Evolutionary conservation across 2,797 vertebrate genomes (phyloP), one percentile per base, ranked within the genome.

Genomic region (Vespertilio murinus): DNA sequence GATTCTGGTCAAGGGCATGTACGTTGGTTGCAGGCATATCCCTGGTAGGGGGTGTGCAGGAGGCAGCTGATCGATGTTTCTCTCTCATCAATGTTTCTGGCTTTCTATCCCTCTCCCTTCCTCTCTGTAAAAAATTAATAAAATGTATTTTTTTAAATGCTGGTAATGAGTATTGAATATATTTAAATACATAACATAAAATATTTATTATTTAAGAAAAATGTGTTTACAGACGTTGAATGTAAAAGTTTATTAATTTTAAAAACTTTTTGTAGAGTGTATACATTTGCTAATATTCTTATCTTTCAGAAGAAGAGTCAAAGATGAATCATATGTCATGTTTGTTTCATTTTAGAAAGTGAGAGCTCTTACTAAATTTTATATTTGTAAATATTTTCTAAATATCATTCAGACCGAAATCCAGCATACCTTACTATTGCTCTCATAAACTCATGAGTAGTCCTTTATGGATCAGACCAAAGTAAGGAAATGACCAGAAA

Each of bases 181-280:
- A 92, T 85, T 70, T 77, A 85, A 59, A 67, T 61, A 56, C 28
- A 42, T 80, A 93, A 78, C 20, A 74, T 13, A 65, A 90, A 73
- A 78, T 30, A 65, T 38, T 35, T 71, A 56, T 79, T 35, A 61
- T 88, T 80, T 61, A 61, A 52, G 25, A 71, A 74, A 30, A 89
- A 77, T 42, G 4, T 59, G 40, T 69, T 75, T 40, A 70, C 40
- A 56, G 52, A 80, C 65, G 91, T 89, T 25, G 33, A 64, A 17
- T 54, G 6, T 70, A 64, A 83, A 86, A 69, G 20, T 86, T 87
- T 94, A 71, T 22, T 45, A 47, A 49, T 83, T 93, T 93, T 18
- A 28, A 54, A 77, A 86, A 77, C 2, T 47, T 5, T 33, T 74
- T 2, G 42, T 82, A 71, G 25, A 90, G 23, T 38, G 11, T 33